phyloP scores from a whole-genome alignment of 2,797 vertebrate species.

The Sparidentex hasta region DNA sequence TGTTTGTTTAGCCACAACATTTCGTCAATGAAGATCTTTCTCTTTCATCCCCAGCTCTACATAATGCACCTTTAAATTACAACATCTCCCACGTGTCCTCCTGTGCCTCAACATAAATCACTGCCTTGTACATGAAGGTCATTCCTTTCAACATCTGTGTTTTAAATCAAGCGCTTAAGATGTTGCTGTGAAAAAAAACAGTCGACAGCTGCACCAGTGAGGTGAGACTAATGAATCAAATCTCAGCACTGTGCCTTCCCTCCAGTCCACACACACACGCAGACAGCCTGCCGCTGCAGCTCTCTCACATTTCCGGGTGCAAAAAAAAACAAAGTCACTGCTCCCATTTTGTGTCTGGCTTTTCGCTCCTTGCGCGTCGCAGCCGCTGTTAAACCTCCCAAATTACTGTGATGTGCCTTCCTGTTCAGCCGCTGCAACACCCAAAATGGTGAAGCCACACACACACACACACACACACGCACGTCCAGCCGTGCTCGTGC shows the following conservation, averaged over 20 bases:
- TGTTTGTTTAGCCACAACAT: no score
- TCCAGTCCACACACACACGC: no score
- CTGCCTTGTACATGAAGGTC: background rate
- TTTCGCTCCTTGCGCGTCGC: constrained; percentile 20
- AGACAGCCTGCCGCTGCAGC: background rate
- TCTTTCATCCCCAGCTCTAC: no score
- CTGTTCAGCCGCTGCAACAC: constrained; percentile 40
- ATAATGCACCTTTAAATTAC: background rate
- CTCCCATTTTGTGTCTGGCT: constrained; percentile 66
- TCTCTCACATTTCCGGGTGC: constrained; percentile 26
- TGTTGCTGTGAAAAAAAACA: background rate
- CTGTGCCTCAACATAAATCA: background rate
- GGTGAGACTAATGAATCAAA: constrained; percentile 10
- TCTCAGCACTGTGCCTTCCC: background rate
- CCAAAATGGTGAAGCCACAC: constrained; percentile 70
- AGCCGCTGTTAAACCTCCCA: background rate
- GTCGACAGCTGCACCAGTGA: constrained; percentile 10
- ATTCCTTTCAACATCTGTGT: background rate
- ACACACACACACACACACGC: background rate
- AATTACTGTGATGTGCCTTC: background rate
- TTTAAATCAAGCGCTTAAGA: background rate
- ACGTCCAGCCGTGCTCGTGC: constrained; percentile 25
- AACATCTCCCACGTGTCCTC: background rate
- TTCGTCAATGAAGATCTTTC: no score
- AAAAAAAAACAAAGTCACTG: constrained; percentile 8